phyloP scores from a whole-genome alignment of 2,888 invertebrate genomes.

The Cantharis nigra region DNA sequence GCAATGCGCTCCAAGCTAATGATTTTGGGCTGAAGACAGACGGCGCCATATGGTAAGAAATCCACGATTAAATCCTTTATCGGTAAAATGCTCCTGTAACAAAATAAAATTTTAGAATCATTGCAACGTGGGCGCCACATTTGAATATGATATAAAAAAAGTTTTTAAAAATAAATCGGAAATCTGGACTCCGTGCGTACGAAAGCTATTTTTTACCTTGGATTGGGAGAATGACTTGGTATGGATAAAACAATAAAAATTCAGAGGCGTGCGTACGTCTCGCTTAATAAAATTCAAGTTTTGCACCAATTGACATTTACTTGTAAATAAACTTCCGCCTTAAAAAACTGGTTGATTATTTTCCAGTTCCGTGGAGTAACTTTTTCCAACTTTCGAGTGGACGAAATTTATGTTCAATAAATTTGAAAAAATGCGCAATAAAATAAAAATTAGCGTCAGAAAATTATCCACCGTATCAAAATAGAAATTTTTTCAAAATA shows the following conservation, averaged over 20 bases:
- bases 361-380: not conserved
- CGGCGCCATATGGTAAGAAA: conserved; percentile 72
- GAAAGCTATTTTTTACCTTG: not conserved
- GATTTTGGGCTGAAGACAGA: conserved; percentile 66
- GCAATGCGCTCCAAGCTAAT: conserved; percentile 78
- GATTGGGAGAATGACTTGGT: not conserved
- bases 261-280: not conserved
- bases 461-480: not conserved
- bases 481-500: not conserved
- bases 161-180: not conserved
- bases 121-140: not conserved
- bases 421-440: not conserved
- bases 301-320: not conserved
- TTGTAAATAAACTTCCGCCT: not conserved
- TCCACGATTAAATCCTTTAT: conserved; percentile 71
- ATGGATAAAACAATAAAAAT: not conserved
- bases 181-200: not conserved
- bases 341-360: not conserved
- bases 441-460: not conserved
- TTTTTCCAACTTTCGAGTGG: not conserved
- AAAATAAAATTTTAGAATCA: conserved; percentile 16
- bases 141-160: not conserved
- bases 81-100: conserved; percentile 55
- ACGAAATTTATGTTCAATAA: not conserved
- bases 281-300: not conserved